Evolutionary conservation across 2,113 vertebrate genomes (phyloP).

Genomic region (Lasiurus borealis): DNA sequence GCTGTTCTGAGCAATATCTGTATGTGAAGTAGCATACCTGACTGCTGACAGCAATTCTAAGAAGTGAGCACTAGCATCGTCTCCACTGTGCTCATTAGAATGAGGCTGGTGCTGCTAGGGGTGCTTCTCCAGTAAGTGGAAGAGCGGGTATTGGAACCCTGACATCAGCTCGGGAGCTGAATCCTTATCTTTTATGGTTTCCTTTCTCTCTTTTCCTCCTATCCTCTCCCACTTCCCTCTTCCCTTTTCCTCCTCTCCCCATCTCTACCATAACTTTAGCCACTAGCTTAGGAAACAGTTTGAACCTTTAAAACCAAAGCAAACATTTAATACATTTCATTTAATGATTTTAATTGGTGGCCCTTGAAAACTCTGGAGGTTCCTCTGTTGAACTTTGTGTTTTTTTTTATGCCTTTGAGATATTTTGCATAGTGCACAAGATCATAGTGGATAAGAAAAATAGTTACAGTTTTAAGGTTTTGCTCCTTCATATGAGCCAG

Average conservation of each 20-base stretch:
- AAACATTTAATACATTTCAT: neutral
- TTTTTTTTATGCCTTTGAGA: neutral
- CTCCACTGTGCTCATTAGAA: neutral
- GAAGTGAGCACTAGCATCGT: neutral
- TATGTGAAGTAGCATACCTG: neutral
- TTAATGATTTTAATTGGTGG: neutral
- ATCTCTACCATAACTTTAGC: neutral
- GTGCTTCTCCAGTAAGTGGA: neutral
- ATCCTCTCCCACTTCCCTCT: too few species aligned
- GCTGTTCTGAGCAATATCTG: neutral
- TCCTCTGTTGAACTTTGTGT: neutral
- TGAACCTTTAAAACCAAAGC: neutral
- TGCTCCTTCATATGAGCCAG: neutral
- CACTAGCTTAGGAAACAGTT: neutral
- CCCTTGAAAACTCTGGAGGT: conserved; percentile 42
- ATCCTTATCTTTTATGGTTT: neutral
- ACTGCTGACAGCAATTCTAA: neutral
- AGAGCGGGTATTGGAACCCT: neutral
- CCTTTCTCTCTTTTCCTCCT: neutral
- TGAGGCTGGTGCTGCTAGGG: neutral
- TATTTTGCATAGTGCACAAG: conserved; percentile 52
- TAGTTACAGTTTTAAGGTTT: neutral
- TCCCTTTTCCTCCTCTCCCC: neutral
- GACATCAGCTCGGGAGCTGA: neutral
- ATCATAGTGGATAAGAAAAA: conserved; percentile 48